Percentiles rank a stretch among this genome's conserved stretches.
These are phyloP conservation scores for Varecia variegata DNA, from an alignment of 2,797 vertebrate genomes.

Conservation along the genomic window DNA sequence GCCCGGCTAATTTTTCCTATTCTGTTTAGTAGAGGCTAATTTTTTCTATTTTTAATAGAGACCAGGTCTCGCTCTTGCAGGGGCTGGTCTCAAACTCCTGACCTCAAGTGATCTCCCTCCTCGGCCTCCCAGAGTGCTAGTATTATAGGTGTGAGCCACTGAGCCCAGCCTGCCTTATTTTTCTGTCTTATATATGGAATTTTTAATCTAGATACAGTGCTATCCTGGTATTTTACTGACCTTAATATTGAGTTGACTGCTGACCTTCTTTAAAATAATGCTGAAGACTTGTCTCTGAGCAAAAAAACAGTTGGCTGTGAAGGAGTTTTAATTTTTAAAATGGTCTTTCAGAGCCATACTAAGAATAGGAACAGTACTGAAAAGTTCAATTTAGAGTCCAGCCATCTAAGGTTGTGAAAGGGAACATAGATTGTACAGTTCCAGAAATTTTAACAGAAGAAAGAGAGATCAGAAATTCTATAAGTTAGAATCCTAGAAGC, in stretches of 20 bases:
- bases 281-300: background rate
- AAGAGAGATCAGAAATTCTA: background rate
- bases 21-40: no score
- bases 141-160: no score
- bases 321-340: background rate
- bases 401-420: background rate
- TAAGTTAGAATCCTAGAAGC: background rate
- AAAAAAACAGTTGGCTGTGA: background rate
- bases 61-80: no score
- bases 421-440: background rate
- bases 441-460: slow-evolving; percentile 31
- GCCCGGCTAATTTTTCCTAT: no score
- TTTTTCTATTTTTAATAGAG: no score
- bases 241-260: slow-evolving; percentile 24
- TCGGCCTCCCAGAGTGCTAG: no score
- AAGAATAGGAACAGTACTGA: background rate
- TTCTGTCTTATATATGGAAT: background rate
- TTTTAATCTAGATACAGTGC: background rate
- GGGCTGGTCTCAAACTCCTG: no score
- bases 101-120: no score
- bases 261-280: slow-evolving; percentile 23
- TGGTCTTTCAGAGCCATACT: background rate
- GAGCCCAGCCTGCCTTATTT: background rate
- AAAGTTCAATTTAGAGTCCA: background rate
- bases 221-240: background rate